phyloP scores from a whole-genome alignment of 2,113 vertebrate species.

The Nesoenas mayeri region DNA sequence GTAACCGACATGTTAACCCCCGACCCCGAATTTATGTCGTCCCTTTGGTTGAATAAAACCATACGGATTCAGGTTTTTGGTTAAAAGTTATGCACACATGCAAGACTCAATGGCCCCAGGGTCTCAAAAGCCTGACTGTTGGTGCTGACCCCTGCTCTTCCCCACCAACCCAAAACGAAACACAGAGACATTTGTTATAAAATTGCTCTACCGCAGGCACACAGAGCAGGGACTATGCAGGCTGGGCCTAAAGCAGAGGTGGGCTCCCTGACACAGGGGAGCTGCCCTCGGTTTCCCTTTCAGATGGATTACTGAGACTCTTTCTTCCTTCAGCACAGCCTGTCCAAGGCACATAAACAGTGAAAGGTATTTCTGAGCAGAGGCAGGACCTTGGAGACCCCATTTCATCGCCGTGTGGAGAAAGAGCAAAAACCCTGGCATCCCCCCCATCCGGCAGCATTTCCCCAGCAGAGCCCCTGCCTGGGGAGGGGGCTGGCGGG shows the following conservation, averaged over 20 bases:
- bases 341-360: background rate
- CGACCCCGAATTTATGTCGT: background rate
- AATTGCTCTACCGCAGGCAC: fast-evolving
- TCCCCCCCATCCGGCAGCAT: fast-evolving
- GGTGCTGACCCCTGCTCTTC: background rate
- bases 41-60: background rate
- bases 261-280: background rate
- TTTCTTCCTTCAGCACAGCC: background rate
- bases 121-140: conserved; percentile 11
- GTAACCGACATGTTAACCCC: background rate
- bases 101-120: background rate
- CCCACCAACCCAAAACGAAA: background rate
- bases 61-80: background rate
- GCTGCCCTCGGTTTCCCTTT: background rate
- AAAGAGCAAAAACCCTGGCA: background rate
- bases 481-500: background rate
- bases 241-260: background rate
- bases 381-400: background rate
- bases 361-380: background rate
- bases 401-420: background rate
- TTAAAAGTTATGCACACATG: background rate
- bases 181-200: background rate
- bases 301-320: background rate
- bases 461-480: conserved; percentile 39
- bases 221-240: background rate